Evolutionary conservation across 2,888 invertebrate genomes (phyloP).

Genomic region (Aphodius granarius): DNA sequence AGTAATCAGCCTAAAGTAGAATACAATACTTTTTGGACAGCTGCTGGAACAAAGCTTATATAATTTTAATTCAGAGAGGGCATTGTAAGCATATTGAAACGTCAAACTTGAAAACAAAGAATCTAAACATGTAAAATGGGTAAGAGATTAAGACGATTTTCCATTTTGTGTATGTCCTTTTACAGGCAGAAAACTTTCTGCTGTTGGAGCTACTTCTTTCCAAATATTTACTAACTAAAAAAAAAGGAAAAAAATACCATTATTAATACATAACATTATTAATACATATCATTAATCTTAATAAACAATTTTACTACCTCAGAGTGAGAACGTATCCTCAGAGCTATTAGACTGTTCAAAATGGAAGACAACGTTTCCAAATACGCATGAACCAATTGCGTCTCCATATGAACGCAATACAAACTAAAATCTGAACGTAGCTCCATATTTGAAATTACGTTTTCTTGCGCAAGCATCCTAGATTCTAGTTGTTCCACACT

Average conservation of each 20-base stretch:
- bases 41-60: too few relatives aligned
- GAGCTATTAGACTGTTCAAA: constrained; percentile 59
- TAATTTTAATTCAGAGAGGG: background rate
- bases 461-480: constrained; percentile 65
- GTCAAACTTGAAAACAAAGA: background rate
- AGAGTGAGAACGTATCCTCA: constrained; percentile 58
- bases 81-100: background rate
- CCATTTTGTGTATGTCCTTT: constrained; percentile 34
- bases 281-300: constrained; percentile 14
- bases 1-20: too few relatives aligned
- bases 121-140: background rate
- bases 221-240: constrained; percentile 60
- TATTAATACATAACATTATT: constrained; percentile 2
- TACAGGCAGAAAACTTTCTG: constrained; percentile 56
- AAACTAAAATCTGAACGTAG: constrained; percentile 63
- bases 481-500: constrained; percentile 63
- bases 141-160: background rate
- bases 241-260: constrained; percentile 32
- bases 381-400: constrained; percentile 63
- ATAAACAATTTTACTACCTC: constrained; percentile 52
- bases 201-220: constrained; percentile 58
- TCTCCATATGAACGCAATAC: constrained; percentile 65
- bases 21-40: background rate
- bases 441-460: constrained; percentile 63
- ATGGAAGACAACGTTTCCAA: constrained; percentile 63